Evolutionary conservation across 2,888 invertebrate genomes (phyloP), one percentile per base, ranked within the genome.

Genomic region (Prosopocoilus inquinatus): DNA sequence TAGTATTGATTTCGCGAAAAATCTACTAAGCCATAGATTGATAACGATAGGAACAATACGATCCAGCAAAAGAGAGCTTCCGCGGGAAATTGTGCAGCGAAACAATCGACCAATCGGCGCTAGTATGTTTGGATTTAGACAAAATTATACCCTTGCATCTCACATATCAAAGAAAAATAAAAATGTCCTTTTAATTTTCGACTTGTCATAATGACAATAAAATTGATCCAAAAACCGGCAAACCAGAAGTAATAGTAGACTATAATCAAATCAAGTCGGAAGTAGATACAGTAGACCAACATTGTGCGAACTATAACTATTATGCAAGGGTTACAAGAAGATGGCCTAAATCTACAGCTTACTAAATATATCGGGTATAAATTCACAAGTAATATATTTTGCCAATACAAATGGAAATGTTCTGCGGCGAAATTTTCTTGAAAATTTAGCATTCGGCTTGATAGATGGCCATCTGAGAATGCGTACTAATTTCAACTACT

Each of bases 161-260:
- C 67, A 41, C 66, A 68, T 52, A 58, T 63, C 4, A n/a, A n/a
- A n/a, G n/a, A n/a, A n/a, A n/a, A n/a, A n/a, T n/a, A n/a, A n/a
- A n/a, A n/a, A n/a, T n/a, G n/a, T n/a, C 64, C 68, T 66, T 9
- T 39, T 62, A 34, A 48, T 69, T 54, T n/a, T 68, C 69, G 15
- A 58, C 61, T 3, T 11, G 65, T 20, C 66, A 69, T 50, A 59
- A 65, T 53, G 62, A 64, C 47, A 16, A 60, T 28, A 45, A 43
- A 39, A 65, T 68, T 46, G 65, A 69, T 64, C 11, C 54, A 41
- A 38, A 56, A 39, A 65, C 61, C 33, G 44, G 50, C 38, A 70
- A 69, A 58, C 67, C 68, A 33, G 61, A 65, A 49, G 68, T 68
- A 20, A 66, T 67, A 28, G 34, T 43, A 20, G 44, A 34, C 28